Percentiles rank a stretch among this genome's conserved stretches.
Evolutionary conservation across 1,140 invertebrate genomes (phyloP).

Genomic region (Neelides sp.): DNA sequence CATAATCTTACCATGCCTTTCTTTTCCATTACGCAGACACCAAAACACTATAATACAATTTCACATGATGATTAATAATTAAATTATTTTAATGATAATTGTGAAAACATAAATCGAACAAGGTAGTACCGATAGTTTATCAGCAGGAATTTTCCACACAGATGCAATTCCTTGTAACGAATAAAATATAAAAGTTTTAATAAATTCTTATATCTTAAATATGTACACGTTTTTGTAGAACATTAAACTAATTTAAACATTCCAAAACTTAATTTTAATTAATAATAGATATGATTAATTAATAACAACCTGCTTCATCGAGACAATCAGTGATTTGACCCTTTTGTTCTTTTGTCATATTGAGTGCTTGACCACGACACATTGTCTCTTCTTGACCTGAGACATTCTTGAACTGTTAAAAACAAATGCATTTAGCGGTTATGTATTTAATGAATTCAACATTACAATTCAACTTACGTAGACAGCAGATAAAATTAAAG

Average conservation of each 20-base stretch:
- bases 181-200: no score
- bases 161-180: slow-evolving; percentile 10
- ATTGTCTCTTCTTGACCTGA: slow-evolving; percentile 7
- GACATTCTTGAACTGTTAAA: no score
- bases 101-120: background rate
- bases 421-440: no score
- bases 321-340: slow-evolving; percentile 10
- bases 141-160: slow-evolving; percentile 15
- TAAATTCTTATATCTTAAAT: no score
- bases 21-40: slow-evolving; percentile 14
- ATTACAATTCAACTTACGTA: no score
- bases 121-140: slow-evolving; percentile 9
- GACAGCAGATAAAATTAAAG: no score
- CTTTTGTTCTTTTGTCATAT: slow-evolving; percentile 11
- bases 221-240: no score
- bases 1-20: slow-evolving; percentile 11
- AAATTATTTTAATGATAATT: background rate
- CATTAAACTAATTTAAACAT: no score
- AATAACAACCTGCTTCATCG: background rate
- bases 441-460: no score
- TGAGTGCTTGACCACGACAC: slow-evolving; percentile 6
- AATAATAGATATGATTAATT: no score
- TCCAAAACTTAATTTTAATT: no score
- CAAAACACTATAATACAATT: slow-evolving; percentile 12
- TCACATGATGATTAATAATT: background rate